Evolutionary conservation across 2,797 vertebrate genomes (phyloP).

Genomic region (Argentina silus): DNA sequence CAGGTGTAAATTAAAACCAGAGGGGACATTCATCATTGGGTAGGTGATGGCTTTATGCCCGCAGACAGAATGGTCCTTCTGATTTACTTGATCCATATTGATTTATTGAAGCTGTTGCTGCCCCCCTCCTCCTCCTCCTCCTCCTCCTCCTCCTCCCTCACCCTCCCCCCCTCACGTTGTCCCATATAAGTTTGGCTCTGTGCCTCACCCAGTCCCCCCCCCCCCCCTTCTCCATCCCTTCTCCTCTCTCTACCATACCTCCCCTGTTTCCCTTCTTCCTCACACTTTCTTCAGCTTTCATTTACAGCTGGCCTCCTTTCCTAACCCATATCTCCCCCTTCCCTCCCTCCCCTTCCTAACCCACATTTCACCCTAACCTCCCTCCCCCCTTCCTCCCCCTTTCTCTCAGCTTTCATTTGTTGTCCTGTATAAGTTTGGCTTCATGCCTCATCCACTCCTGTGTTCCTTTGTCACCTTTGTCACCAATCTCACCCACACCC

Average conservation of each 20-base stretch:
- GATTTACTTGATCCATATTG: slow-evolving; percentile 30
- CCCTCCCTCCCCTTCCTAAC: slow-evolving; percentile 18
- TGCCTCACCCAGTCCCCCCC: slow-evolving; percentile 21
- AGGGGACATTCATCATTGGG: slow-evolving; percentile 38
- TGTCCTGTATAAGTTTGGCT: background rate
- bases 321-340: slow-evolving; percentile 19
- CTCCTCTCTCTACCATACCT: slow-evolving; percentile 25
- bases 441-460: too few species aligned
- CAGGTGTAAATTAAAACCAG: slow-evolving; percentile 53
- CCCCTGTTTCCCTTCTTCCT: background rate
- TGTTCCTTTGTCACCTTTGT: background rate
- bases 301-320: slow-evolving; percentile 14
- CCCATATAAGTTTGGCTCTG: background rate
- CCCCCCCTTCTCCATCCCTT: slow-evolving; percentile 11
- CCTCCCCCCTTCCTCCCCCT: slow-evolving; percentile 27
- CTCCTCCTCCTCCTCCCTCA: background rate
- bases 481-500: slow-evolving; percentile 20
- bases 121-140: background rate
- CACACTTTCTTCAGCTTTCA: slow-evolving; percentile 13
- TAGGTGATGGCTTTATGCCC: slow-evolving; percentile 30
- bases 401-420: slow-evolving; percentile 17
- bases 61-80: slow-evolving; percentile 17
- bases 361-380: slow-evolving; percentile 26
- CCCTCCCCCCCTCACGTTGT: background rate
- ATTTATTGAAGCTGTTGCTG: slow-evolving; percentile 17